Base-by-base conservation (phyloP, 2,113 vertebrate species). In the Hoplias malabaricus region DNA sequence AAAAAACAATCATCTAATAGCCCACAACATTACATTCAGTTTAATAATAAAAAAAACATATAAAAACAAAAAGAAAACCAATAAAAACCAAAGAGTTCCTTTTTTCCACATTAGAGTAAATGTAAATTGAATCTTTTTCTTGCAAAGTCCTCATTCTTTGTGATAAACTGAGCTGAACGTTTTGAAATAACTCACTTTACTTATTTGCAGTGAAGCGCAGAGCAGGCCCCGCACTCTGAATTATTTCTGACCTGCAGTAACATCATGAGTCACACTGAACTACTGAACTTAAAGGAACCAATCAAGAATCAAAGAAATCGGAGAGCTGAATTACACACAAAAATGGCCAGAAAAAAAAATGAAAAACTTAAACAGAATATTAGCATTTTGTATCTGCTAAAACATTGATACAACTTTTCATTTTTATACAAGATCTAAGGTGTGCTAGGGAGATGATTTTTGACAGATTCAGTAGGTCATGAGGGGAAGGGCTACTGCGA, bases 11-110 rank as follows among this genome's bases (percentile, higher is more conserved):
- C 27, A 42, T 66, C 72, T 68, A 65, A 21, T 43, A 65, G 29
- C 50, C 71, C 46, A 77, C 36, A 50, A 69, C 63, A 75, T 33
- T 77, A 85, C 75, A 85, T 86, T 80, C 78, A 80, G 33, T 62
- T 40, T 48, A 62, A 43, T 34, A 46, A 46, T 40, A 23, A 23
- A 40, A 42, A 69, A 23, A 34, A 75, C 29, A 75, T 27, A 33
- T 21, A 33, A 53, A 11, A 16, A 29, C 25, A 67, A 53, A 23
- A 23, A 40, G 38, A 69, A 23, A 34, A 75, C 29, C 69, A 21
- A 33, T 21, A 33, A 53, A 11, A 16, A 29, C 25, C n/a, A n/a
- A n/a, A 67, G 53, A 23, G 0, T 54, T 50, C 31, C 13, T 14
- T 34, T 19, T 11, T 14, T 40, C 9, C 46, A 50, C 1, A 0